These are phyloP conservation scores for Salvelinus alpinus DNA, from an alignment of 2,113 vertebrate species.

Conservation along the genomic window DNA sequence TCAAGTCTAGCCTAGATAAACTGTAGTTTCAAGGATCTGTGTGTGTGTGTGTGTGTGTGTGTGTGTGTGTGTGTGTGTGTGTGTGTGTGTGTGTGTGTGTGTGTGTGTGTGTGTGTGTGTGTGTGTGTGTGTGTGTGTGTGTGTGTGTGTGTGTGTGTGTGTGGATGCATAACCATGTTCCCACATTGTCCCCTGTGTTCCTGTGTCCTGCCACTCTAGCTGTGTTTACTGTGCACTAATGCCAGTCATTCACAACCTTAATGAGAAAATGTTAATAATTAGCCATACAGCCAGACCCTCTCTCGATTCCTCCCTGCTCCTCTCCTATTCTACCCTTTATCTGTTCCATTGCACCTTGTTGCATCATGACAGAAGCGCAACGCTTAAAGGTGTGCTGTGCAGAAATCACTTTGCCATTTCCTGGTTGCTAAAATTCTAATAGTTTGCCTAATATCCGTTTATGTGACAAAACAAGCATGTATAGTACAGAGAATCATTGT, in stretches of 20 bases:
- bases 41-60: slow-evolving; percentile 11
- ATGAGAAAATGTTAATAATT: slow-evolving; percentile 44
- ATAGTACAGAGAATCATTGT: too few species aligned
- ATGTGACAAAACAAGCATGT: too few species aligned
- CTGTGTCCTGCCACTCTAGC: slow-evolving; percentile 29
- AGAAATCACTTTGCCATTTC: too few species aligned
- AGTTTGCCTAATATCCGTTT: too few species aligned
- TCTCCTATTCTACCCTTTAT: background rate
- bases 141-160: slow-evolving; percentile 11
- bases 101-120: slow-evolving; percentile 2
- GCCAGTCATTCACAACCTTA: slow-evolving; percentile 24
- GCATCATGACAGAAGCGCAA: background rate
- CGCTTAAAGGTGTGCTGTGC: background rate
- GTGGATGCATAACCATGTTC: background rate
- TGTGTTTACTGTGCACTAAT: slow-evolving; percentile 37
- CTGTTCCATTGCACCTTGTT: slow-evolving; percentile 2
- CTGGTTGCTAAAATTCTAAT: too few species aligned
- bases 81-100: slow-evolving; percentile 13
- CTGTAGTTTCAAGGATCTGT: background rate
- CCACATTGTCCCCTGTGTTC: background rate
- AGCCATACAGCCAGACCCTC: slow-evolving; percentile 8
- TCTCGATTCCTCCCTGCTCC: background rate
- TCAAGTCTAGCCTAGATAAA: background rate
- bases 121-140: background rate
- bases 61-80: slow-evolving; percentile 4